Conservation (phyloP, 2,113 vertebrate genomes). For the Hippocampus abdominalis region DNA sequence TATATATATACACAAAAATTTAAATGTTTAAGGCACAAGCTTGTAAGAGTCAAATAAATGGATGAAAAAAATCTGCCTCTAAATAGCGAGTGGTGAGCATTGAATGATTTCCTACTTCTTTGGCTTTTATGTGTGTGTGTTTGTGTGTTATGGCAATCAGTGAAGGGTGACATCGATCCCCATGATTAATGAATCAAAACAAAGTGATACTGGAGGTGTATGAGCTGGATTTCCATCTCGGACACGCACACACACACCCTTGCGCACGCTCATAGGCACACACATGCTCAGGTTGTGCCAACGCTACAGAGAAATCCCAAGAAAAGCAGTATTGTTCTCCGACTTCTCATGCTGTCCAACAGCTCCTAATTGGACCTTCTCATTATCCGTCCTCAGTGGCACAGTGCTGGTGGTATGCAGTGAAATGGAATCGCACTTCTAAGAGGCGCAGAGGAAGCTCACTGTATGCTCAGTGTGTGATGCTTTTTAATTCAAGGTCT, state of each 20-base stretch:
- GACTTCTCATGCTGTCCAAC: conserved; percentile 41
- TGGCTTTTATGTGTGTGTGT: too few relatives aligned
- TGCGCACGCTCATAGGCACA: background rate
- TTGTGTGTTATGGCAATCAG: too few relatives aligned
- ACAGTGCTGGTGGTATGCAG: conserved; percentile 64
- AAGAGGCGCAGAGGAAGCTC: conserved; percentile 55
- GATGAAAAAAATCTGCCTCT: too few relatives aligned
- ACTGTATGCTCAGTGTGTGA: conserved; percentile 55
- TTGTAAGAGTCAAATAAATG: too few relatives aligned
- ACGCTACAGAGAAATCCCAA: conserved; percentile 41
- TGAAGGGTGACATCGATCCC: too few relatives aligned
- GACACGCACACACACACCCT: background rate
- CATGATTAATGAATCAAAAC: background rate
- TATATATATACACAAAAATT: too few relatives aligned
- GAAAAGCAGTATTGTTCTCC: conserved; percentile 64
- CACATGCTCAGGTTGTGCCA: background rate
- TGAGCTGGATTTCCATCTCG: conserved; percentile 15
- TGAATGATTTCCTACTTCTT: too few relatives aligned
- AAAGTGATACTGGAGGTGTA: background rate
- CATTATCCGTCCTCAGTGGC: conserved; percentile 50
- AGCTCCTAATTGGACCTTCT: conserved; percentile 65
- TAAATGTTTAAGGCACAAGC: too few relatives aligned
- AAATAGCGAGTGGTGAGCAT: too few relatives aligned
- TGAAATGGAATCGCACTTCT: conserved; percentile 66
- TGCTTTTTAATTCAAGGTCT: conserved; percentile 72